Conservation (phyloP, 2,113 vertebrate genomes). For the Amphiprion ocellaris region DNA sequence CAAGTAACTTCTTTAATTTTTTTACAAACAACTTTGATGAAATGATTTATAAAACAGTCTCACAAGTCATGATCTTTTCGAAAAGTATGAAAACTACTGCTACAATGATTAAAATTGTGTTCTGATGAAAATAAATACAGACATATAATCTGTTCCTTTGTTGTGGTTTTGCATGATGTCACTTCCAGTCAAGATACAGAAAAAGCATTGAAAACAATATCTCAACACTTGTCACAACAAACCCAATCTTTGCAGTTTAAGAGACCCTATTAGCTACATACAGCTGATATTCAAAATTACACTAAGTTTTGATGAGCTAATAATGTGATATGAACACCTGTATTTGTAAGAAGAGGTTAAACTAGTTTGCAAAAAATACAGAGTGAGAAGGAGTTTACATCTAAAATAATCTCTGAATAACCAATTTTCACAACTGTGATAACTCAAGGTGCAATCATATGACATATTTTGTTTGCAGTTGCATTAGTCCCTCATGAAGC, state of each 20-base stretch:
- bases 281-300: background rate
- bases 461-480: background rate
- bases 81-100: slow-evolving; percentile 86
- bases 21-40: slow-evolving; percentile 90
- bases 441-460: background rate
- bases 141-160: slow-evolving; percentile 82
- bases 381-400: background rate
- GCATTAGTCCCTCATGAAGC: background rate
- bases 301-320: background rate
- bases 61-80: slow-evolving; percentile 87
- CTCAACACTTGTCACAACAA: no score
- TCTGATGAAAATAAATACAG: slow-evolving; percentile 89
- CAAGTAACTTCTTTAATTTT: slow-evolving; percentile 89
- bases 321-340: background rate
- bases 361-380: background rate
- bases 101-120: slow-evolving; percentile 88
- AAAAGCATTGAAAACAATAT: background rate
- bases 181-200: background rate
- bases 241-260: background rate
- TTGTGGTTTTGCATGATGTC: slow-evolving; percentile 54
- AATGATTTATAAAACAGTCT: slow-evolving; percentile 89
- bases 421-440: background rate
- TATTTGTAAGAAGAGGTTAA: background rate
- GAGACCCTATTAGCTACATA: background rate
- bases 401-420: background rate